Conservation (phyloP, 2,113 vertebrate genomes). For the Carassius auratus region DNA sequence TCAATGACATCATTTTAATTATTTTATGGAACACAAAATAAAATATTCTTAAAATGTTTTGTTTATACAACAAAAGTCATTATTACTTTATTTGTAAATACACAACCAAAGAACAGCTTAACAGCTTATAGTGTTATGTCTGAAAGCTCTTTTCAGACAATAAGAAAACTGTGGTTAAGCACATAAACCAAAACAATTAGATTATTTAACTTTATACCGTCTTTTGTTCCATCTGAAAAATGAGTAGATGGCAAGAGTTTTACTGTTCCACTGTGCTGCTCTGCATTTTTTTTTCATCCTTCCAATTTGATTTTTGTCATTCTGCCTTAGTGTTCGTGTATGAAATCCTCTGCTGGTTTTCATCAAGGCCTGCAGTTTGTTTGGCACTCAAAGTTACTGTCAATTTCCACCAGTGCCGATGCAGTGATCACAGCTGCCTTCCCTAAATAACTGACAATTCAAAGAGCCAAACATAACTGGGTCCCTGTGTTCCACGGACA, state of each 20-base stretch:
- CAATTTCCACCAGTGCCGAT: slow-evolving; percentile 8
- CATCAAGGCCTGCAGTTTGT: slow-evolving; percentile 8
- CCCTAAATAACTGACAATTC: slow-evolving; percentile 26
- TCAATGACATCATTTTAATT: too few species aligned
- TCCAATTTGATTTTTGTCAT: slow-evolving; percentile 12
- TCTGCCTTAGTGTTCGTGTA: slow-evolving; percentile 1
- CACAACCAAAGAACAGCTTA: not conserved
- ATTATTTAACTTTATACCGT: not conserved
- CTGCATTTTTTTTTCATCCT: not conserved
- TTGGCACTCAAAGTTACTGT: slow-evolving; percentile 19
- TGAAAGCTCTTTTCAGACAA: not conserved
- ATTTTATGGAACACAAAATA: too few species aligned
- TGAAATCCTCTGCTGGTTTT: not conserved
- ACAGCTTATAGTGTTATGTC: not conserved
- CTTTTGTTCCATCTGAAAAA: not conserved
- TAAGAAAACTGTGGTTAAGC: not conserved
- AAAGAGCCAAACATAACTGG: not conserved
- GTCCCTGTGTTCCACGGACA: not conserved
- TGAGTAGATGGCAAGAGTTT: not conserved
- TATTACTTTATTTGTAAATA: not conserved
- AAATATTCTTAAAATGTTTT: too few species aligned
- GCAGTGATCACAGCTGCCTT: slow-evolving; percentile 18
- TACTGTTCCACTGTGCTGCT: not conserved
- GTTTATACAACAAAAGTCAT: too few species aligned
- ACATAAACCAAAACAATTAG: not conserved